Percentiles rank a stretch among this genome's conserved stretches.
Conservation (phyloP, 2,797 vertebrate species). For the Malacoraja senta region DNA sequence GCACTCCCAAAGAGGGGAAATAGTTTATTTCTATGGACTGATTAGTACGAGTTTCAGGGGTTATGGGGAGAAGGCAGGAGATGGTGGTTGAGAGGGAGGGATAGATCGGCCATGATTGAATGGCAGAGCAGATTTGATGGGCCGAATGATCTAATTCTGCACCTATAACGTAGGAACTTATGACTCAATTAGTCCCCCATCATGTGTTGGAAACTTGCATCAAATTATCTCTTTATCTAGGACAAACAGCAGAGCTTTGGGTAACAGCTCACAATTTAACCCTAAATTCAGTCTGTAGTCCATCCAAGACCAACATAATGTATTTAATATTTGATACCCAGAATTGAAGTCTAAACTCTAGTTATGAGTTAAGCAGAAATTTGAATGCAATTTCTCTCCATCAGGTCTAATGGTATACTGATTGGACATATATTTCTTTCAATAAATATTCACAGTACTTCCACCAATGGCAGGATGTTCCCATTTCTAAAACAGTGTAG, state of each 20-base stretch:
- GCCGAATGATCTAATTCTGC: too few species aligned
- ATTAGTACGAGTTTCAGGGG: too few species aligned
- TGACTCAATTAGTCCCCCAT: background rate
- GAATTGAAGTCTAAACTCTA: background rate
- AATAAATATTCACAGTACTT: background rate
- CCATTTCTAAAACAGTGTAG: background rate
- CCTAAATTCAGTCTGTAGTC: background rate
- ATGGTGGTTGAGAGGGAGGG: too few species aligned
- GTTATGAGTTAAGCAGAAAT: background rate
- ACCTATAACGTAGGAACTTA: too few species aligned
- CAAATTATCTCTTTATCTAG: background rate
- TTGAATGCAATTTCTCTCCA: background rate
- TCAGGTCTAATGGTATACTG: too few species aligned
- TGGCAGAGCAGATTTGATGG: too few species aligned
- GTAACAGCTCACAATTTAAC: background rate
- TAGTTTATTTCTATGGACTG: background rate
- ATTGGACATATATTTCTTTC: background rate
- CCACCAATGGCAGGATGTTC: background rate
- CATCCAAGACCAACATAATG: background rate
- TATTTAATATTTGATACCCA: background rate
- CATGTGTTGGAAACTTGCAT: background rate
- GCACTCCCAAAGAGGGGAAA: background rate
- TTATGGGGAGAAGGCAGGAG: too few species aligned
- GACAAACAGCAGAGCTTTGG: background rate
- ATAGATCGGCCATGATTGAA: too few species aligned